These are phyloP conservation scores for Eupithecia exiguata DNA, from an alignment of 2,888 invertebrate species.

Conservation along the genomic window DNA sequence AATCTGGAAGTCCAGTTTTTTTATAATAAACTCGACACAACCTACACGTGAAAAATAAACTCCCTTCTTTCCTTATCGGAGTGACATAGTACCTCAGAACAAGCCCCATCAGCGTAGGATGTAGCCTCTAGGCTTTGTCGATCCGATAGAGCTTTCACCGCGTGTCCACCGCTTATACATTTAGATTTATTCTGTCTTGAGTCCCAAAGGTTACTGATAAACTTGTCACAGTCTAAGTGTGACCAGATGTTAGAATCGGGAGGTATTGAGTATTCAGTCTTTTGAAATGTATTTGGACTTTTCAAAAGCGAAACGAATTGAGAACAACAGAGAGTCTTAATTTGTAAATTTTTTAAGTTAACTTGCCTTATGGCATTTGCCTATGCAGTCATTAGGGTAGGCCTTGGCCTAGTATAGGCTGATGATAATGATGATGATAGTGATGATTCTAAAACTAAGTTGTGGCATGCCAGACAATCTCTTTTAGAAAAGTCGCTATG, in stretches of 20 bases:
- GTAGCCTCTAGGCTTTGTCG: constrained; percentile 64
- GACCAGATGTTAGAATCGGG: neutral
- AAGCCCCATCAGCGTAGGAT: constrained; percentile 54
- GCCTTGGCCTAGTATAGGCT: neutral
- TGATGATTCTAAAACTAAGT: no score
- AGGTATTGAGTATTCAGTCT: neutral
- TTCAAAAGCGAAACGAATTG: neutral
- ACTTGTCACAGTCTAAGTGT: neutral
- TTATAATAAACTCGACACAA: no score
- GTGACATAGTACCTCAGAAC: constrained; percentile 42
- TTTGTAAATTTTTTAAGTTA: no score
- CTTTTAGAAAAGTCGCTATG: no score
- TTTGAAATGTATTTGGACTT: neutral
- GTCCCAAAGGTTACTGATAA: constrained; percentile 7
- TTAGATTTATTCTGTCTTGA: constrained; percentile 62
- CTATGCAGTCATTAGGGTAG: no score
- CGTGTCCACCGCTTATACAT: constrained; percentile 64
- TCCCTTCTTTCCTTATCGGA: constrained; percentile 32
- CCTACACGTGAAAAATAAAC: neutral
- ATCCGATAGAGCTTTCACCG: constrained; percentile 71
- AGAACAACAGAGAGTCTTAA: neutral
- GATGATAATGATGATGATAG: neutral
- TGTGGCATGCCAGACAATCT: no score
- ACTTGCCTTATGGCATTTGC: neutral
- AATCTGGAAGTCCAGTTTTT: neutral